Conservation (phyloP, 2,113 vertebrate species). For the Mirza zaza region DNA sequence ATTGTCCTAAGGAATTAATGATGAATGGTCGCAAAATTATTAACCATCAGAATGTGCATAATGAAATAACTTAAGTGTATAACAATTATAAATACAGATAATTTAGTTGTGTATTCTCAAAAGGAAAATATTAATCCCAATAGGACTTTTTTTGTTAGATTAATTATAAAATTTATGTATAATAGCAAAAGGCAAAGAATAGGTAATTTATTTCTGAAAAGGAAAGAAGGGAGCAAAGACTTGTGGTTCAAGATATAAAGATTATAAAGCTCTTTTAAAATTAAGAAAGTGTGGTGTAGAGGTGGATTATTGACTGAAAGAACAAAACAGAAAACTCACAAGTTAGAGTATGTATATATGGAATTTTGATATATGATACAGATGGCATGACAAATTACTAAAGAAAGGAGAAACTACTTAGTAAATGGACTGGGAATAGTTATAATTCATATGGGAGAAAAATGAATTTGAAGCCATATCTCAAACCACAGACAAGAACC, state of each 20-base stretch:
- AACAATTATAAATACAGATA: not conserved
- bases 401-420: not conserved
- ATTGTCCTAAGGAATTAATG: not conserved
- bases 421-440: not conserved
- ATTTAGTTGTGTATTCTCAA: not conserved
- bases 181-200: not conserved
- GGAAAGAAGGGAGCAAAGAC: not conserved
- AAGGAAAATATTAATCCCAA: not conserved
- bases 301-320: no score
- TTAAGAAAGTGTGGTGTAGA: not conserved
- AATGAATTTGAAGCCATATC: not conserved
- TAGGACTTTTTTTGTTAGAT: not conserved
- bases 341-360: not conserved
- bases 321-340: not conserved
- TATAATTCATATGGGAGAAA: not conserved
- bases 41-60: not conserved
- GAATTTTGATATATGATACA: not conserved
- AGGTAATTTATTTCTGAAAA: constrained; percentile 24
- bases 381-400: not conserved
- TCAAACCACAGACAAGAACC: not conserved
- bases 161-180: not conserved
- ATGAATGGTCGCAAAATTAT: not conserved
- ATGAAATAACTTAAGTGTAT: not conserved
- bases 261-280: not conserved
- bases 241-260: not conserved